A percentile compares a stretch with the other conserved stretches of the same genome.
Evolutionary conservation across 2,888 invertebrate species (phyloP).

Genomic region (Pasiphila rectangulata): DNA sequence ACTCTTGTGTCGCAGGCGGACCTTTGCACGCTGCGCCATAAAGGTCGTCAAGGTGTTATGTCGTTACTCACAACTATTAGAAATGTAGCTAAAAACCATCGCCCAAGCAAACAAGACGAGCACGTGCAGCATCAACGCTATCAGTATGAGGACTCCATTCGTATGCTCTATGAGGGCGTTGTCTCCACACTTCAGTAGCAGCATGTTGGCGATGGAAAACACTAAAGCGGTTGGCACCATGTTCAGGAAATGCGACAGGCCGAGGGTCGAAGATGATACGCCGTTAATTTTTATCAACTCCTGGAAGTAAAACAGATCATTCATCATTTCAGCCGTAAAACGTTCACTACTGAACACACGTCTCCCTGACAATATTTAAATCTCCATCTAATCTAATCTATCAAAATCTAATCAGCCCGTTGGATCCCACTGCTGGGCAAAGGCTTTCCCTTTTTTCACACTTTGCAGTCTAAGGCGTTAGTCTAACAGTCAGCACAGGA

Average conservation of each 20-base stretch:
- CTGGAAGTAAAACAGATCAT: conserved; percentile 21
- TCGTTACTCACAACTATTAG: conserved; percentile 35
- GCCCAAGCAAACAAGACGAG: conserved; percentile 30
- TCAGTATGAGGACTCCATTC: conserved; percentile 19
- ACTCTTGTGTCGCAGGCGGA: neutral
- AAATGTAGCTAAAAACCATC: conserved; percentile 30
- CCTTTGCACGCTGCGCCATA: neutral
- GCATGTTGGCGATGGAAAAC: conserved; percentile 21
- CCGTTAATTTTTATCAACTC: conserved; percentile 38
- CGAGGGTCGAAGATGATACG: conserved; percentile 26
- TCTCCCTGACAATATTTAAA: too few species aligned
- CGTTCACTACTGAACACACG: too few species aligned
- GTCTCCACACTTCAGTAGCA: conserved; percentile 24
- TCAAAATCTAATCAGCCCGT: too few species aligned
- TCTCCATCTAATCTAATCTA: too few species aligned
- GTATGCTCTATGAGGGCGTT: conserved; percentile 31
- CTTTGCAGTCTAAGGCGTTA: too few species aligned
- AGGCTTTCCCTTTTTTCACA: too few species aligned
- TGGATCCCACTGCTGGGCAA: too few species aligned
- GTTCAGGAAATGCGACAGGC: conserved; percentile 34
- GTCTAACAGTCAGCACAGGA: too few species aligned
- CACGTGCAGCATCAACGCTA: conserved; percentile 32
- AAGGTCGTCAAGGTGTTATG: conserved; percentile 34
- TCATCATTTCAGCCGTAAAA: too few species aligned
- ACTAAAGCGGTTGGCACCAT: conserved; percentile 22